phyloP scores from a whole-genome alignment of 2,113 vertebrate genomes.

The Zosterops lateralis region DNA sequence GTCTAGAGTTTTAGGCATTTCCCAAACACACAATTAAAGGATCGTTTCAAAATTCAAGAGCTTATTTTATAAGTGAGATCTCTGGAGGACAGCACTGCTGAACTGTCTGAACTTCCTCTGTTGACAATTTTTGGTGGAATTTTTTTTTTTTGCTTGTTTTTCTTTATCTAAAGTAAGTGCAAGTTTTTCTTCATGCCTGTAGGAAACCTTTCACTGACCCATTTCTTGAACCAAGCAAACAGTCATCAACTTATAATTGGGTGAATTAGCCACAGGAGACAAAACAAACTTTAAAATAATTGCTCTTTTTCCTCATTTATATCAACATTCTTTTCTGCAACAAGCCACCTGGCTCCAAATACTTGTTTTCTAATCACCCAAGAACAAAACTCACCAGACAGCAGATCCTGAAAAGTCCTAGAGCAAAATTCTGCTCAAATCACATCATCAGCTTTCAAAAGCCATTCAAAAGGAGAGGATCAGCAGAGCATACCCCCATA shows the following conservation, averaged over 20 bases:
- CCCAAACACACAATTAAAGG: not conserved
- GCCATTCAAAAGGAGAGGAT: not conserved
- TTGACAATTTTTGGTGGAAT: not conserved
- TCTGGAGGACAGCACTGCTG: not conserved
- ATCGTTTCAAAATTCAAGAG: not conserved
- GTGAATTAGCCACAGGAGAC: constrained; percentile 45
- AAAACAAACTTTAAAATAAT: constrained; percentile 52
- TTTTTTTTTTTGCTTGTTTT: not conserved
- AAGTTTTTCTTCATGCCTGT: constrained; percentile 18
- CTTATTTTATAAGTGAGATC: not conserved
- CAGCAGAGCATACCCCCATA: not conserved
- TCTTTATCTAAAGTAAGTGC: not conserved
- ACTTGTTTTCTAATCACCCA: constrained; percentile 13
- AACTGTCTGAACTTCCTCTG: not conserved
- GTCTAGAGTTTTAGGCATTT: not conserved
- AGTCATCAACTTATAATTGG: constrained; percentile 42
- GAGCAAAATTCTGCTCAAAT: not conserved
- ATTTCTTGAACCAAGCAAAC: constrained; percentile 35
- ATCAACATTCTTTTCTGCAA: not conserved
- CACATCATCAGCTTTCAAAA: not conserved
- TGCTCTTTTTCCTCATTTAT: not conserved
- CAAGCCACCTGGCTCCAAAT: constrained; percentile 22
- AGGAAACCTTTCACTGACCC: constrained; percentile 35
- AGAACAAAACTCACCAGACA: not conserved
- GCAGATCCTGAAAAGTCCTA: not conserved